Evolutionary conservation across 2,888 invertebrate species (phyloP).

Genomic region (Trichacis sp.): DNA sequence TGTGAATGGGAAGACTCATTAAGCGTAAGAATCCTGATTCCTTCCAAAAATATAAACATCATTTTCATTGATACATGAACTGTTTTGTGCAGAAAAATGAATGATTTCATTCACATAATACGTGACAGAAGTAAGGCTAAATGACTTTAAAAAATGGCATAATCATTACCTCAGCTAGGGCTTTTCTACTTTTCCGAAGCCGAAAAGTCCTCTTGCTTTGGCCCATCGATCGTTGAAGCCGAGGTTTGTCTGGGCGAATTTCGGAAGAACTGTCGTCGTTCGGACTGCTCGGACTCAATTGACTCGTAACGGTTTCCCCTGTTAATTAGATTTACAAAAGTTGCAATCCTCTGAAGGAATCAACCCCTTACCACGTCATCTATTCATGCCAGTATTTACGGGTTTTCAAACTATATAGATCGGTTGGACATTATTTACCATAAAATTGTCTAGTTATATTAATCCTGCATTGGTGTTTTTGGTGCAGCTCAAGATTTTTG

Average conservation of each 20-base stretch:
- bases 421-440: slow-evolving; percentile 20
- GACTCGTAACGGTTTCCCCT: slow-evolving; percentile 84
- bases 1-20: no score
- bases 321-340: no score
- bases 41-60: no score
- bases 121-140: no score
- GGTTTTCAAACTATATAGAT: slow-evolving; percentile 16
- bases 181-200: slow-evolving; percentile 82
- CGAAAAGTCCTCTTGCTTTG: slow-evolving; percentile 95
- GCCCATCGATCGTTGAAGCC: slow-evolving; percentile 91
- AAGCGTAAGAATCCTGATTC: no score
- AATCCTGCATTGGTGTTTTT: slow-evolving; percentile 25
- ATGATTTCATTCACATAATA: no score
- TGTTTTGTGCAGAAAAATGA: no score
- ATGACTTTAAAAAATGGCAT: no score
- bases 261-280: slow-evolving; percentile 78
- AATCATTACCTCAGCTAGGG: slow-evolving; percentile 75
- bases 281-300: slow-evolving; percentile 80
- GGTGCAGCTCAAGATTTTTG: slow-evolving; percentile 18
- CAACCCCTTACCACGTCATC: background rate
- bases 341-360: no score
- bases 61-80: no score
- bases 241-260: slow-evolving; percentile 73
- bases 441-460: slow-evolving; percentile 21
- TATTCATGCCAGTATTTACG: slow-evolving; percentile 39